Percentiles rank a stretch among this genome's conserved stretches.
Conservation (phyloP, 1,140 invertebrate species). For the Macrostomum lignano region DNA sequence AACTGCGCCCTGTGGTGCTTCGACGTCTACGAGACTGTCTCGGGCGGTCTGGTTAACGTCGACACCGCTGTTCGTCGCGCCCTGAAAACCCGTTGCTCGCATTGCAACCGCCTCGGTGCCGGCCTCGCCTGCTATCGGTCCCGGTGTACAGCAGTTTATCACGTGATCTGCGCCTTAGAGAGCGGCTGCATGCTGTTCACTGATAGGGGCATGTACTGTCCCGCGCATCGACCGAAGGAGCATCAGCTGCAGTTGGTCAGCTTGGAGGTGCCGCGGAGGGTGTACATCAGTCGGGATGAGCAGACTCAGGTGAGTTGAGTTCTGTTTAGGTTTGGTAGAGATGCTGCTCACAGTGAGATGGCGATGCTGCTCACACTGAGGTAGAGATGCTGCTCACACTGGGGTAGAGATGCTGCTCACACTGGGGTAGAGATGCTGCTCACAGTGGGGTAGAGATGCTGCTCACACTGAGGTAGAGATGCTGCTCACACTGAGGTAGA, state of each 20-base stretch:
- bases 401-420: no score
- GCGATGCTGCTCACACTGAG: no score
- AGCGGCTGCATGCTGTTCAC: conserved; percentile 68
- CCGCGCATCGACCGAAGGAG: not conserved
- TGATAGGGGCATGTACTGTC: conserved; percentile 30
- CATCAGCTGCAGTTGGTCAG: conserved; percentile 38
- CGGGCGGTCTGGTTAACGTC: conserved; percentile 77
- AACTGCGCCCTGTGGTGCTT: conserved; percentile 97
- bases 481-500: no score
- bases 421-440: no score
- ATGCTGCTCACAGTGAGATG: no score
- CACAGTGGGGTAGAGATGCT: no score
- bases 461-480: no score
- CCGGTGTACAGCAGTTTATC: conserved; percentile 62
- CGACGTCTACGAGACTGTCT: conserved; percentile 78
- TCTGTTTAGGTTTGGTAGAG: no score
- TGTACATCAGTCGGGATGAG: conserved; percentile 84
- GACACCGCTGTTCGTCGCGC: conserved; percentile 56
- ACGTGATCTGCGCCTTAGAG: conserved; percentile 71
- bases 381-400: no score
- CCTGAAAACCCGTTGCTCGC: conserved; percentile 41
- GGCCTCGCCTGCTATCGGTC: conserved; percentile 59
- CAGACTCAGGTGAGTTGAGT: conserved; percentile 63
- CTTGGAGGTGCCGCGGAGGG: conserved; percentile 51
- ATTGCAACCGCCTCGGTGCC: conserved; percentile 41